These are phyloP conservation scores for Rhinogobio ventralis DNA, from an alignment of 2,797 vertebrate species.

Conservation along the genomic window DNA sequence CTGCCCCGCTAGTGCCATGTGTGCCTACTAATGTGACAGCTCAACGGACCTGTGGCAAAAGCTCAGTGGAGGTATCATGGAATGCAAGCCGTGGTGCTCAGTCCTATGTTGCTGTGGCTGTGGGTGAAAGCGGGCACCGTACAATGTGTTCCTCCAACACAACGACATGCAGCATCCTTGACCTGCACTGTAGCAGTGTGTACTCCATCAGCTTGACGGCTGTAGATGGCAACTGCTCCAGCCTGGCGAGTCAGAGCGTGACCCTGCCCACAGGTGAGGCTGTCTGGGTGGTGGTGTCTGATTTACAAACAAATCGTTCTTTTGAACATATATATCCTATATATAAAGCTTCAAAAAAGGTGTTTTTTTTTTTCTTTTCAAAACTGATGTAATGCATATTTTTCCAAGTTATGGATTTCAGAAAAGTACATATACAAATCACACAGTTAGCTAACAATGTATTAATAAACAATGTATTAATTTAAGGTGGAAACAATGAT, in stretches of 20 bases:
- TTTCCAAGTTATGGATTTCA: too few relatives aligned
- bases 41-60: conserved; percentile 68
- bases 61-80: conserved; percentile 71
- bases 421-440: too few relatives aligned
- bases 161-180: conserved; percentile 69
- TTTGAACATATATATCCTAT: background rate
- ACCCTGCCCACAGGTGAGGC: conserved; percentile 69
- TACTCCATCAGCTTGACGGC: conserved; percentile 75
- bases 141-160: conserved; percentile 65
- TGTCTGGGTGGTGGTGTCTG: background rate
- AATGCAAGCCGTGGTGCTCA: conserved; percentile 68
- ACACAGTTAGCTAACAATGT: too few relatives aligned
- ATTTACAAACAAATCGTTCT: background rate
- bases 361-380: too few relatives aligned
- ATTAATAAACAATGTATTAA: too few relatives aligned
- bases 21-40: conserved; percentile 70
- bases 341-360: too few relatives aligned
- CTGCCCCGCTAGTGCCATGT: conserved; percentile 74
- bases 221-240: conserved; percentile 68
- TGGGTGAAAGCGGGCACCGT: conserved; percentile 45
- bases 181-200: conserved; percentile 72
- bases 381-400: too few relatives aligned
- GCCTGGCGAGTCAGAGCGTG: conserved; percentile 63
- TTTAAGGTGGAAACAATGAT: too few relatives aligned
- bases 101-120: conserved; percentile 65